Evolutionary conservation across 1,140 invertebrate genomes (phyloP), one percentile per base, ranked within the genome.

Genomic region (Listronotus oregonensis): DNA sequence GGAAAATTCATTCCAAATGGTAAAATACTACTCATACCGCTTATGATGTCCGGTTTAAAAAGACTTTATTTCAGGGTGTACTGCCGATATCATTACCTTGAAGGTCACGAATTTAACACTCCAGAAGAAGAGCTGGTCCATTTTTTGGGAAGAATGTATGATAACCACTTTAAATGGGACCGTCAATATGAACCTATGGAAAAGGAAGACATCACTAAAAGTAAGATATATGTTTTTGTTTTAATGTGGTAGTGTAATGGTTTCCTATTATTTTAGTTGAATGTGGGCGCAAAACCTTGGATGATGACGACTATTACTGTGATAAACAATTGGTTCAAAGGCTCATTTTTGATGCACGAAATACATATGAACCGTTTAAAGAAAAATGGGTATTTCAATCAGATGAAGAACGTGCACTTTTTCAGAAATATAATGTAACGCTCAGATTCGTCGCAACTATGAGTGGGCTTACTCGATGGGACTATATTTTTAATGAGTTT

Each of bases 1-100:
- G 93, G 89, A 88, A 88, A 74, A 84, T 96, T 14, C 92, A 96
- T 82, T 93, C 93, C 0, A 87, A 92, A 70, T 96, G 94, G 93
- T 90, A 79, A 67, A 50, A 40, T 42, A 47, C 6, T 21, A 57
- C 43, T 0, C 43, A 18, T 10, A 14, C 32, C 31, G 6, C 12
- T 21, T 27, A 31, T 51, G 7, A 21, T 10, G 6, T 21, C 7
- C 3, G 37, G 5, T 39, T 32, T 7, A 44, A 37, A 37, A 51
- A 52, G 3, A 51, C 5, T 32, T 2, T 12, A 57, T 74, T 79
- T 51, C 65, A 89, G 88, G 89, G 86, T 90, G 0, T 95, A 95
- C 74, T 95, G 93, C 78, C 90, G 92, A 69, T 95, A 92, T 78
- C 91, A 93, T 74, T 91, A 93, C 74, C 79, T 89, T 49, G 87